Conservation (phyloP, 2,888 invertebrate species). For the Buathra laborator region DNA sequence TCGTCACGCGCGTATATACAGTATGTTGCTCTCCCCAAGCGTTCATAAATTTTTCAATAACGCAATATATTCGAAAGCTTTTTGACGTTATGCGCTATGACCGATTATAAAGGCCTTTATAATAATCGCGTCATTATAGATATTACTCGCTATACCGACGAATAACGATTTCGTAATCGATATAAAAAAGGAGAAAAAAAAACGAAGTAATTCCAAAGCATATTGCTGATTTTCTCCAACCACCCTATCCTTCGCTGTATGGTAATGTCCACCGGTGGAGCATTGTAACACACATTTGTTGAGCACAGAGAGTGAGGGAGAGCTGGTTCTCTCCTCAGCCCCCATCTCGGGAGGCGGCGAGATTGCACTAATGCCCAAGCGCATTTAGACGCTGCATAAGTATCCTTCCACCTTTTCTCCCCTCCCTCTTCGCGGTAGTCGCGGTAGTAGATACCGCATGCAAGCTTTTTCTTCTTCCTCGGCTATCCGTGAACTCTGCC, state of each 20-base stretch:
- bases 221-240: slow-evolving; percentile 55
- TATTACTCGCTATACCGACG: not conserved
- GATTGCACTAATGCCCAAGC: slow-evolving; percentile 77
- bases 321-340: not conserved
- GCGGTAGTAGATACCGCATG: slow-evolving; percentile 43
- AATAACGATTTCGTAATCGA: not conserved
- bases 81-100: not conserved
- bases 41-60: slow-evolving; percentile 40
- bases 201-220: slow-evolving; percentile 45
- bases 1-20: slow-evolving; percentile 35
- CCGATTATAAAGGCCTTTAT: not conserved
- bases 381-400: slow-evolving; percentile 75
- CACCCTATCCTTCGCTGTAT: slow-evolving; percentile 18
- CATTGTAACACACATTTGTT: slow-evolving; percentile 44
- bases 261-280: slow-evolving; percentile 57
- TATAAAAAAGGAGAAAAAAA: slow-evolving; percentile 28
- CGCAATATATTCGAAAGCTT: slow-evolving; percentile 17
- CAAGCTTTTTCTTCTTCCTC: slow-evolving; percentile 19
- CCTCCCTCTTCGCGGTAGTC: slow-evolving; percentile 30
- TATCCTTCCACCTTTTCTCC: slow-evolving; percentile 65
- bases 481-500: slow-evolving; percentile 33
- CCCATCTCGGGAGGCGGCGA: slow-evolving; percentile 48
- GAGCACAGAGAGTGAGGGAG: slow-evolving; percentile 8
- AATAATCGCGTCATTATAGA: not conserved
- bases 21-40: not conserved